phyloP scores from a whole-genome alignment of 1,140 invertebrate species.

The Cyclargus thomasi region DNA sequence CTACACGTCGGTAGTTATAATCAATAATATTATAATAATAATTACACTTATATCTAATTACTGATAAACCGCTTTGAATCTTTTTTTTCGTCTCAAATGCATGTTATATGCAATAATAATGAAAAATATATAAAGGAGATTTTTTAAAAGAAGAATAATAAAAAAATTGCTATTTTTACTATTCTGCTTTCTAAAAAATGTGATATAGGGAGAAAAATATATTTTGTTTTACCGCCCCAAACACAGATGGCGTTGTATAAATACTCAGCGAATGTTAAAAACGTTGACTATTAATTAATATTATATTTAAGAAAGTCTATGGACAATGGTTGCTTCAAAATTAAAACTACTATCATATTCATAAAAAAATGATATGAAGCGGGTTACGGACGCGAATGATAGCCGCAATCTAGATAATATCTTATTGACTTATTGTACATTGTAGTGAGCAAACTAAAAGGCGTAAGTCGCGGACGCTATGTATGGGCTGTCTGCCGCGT shows the following conservation, averaged over 20 bases:
- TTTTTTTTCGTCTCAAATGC: neutral
- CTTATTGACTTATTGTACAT: too few species aligned
- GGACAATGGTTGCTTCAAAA: neutral
- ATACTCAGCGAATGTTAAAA: neutral
- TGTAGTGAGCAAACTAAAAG: too few species aligned
- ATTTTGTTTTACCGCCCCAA: neutral
- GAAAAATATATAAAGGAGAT: neutral
- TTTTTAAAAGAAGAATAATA: too few species aligned
- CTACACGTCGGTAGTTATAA: neutral
- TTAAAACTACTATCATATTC: neutral
- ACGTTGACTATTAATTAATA: too few species aligned
- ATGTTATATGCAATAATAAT: neutral
- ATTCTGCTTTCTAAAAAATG: neutral
- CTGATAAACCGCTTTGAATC: neutral
- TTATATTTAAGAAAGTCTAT: too few species aligned
- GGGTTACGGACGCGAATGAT: too few species aligned
- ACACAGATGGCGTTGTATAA: neutral
- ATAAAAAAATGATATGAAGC: too few species aligned
- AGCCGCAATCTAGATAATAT: too few species aligned
- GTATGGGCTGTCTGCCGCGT: too few species aligned
- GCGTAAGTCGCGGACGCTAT: too few species aligned
- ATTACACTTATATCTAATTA: constrained; percentile 27
- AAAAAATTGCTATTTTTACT: too few species aligned
- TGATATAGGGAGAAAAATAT: neutral
- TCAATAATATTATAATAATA: constrained; percentile 18